Percentiles rank a stretch among this genome's conserved stretches.
These are phyloP conservation scores for Corythoichthys intestinalis DNA, from an alignment of 2,113 vertebrate genomes.

Conservation along the genomic window DNA sequence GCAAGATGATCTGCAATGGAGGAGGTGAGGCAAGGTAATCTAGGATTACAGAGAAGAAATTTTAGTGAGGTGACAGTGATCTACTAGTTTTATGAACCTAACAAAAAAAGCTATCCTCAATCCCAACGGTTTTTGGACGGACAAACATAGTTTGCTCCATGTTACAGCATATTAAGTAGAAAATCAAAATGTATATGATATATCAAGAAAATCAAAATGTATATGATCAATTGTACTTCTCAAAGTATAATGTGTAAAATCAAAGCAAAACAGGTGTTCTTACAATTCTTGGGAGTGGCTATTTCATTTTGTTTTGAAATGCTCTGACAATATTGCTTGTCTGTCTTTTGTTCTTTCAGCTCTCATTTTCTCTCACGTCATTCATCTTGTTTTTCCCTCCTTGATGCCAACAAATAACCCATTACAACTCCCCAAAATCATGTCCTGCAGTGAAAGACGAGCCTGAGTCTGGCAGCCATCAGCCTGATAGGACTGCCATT, in stretches of 20 bases:
- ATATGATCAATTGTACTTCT: no score
- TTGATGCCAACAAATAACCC: constrained; percentile 11
- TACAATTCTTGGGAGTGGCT: not conserved
- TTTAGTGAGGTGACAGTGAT: not conserved
- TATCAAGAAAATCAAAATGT: no score
- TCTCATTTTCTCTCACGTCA: constrained; percentile 1
- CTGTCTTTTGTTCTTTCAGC: not conserved
- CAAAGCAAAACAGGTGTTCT: not conserved
- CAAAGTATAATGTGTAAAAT: not conserved
- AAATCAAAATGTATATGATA: no score
- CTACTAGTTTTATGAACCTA: not conserved
- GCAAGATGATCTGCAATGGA: not conserved
- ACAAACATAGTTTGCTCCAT: not conserved
- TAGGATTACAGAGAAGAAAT: not conserved
- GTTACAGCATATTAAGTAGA: not conserved
- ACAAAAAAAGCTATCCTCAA: not conserved
- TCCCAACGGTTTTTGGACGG: not conserved
- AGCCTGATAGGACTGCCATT: constrained; percentile 7
- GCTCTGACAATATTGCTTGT: not conserved
- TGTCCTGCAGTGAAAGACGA: constrained; percentile 20
- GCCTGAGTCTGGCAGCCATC: constrained; percentile 11
- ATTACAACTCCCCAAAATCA: not conserved
- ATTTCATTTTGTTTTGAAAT: not conserved
- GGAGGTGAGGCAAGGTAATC: not conserved
- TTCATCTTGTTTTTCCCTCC: not conserved